A percentile compares a stretch with the other conserved stretches of the same genome.
Conservation (phyloP, 2,888 invertebrate species). For the Chorisops tibialis region DNA sequence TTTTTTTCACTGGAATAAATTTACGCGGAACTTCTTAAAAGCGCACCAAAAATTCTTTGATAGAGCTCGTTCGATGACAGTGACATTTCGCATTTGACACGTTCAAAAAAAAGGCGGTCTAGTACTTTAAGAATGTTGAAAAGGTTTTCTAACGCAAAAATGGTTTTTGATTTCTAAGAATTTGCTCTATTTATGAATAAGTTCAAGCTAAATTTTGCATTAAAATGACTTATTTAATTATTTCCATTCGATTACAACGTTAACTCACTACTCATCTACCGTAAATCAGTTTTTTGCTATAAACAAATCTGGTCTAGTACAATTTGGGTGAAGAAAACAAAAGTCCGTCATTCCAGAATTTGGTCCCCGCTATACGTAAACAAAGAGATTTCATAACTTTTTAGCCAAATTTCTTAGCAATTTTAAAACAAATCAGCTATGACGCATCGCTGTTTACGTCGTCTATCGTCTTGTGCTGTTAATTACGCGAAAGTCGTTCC, state of each 20-base stretch:
- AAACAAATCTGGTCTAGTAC: conserved; percentile 10
- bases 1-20: not conserved
- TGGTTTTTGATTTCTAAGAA: too few species aligned
- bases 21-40: not conserved
- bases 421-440: not conserved
- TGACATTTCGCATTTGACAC: too few species aligned
- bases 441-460: conserved; percentile 5
- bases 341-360: not conserved
- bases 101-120: too few species aligned
- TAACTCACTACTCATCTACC: too few species aligned
- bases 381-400: not conserved
- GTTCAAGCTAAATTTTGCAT: too few species aligned
- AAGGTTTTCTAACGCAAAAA: too few species aligned
- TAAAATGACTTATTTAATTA: too few species aligned
- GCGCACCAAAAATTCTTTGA: not conserved
- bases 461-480: not conserved
- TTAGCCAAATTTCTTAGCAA: not conserved
- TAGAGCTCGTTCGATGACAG: too few species aligned
- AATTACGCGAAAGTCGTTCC: conserved; percentile 45
- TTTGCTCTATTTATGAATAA: too few species aligned
- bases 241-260: too few species aligned
- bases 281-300: conserved; percentile 2
- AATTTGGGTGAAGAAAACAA: not conserved
- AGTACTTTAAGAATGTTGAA: too few species aligned
- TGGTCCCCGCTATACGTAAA: not conserved